Percentiles rank a stretch among this genome's conserved stretches.
Conservation (phyloP, 2,797 vertebrate species). For the Sebastes goodei region DNA sequence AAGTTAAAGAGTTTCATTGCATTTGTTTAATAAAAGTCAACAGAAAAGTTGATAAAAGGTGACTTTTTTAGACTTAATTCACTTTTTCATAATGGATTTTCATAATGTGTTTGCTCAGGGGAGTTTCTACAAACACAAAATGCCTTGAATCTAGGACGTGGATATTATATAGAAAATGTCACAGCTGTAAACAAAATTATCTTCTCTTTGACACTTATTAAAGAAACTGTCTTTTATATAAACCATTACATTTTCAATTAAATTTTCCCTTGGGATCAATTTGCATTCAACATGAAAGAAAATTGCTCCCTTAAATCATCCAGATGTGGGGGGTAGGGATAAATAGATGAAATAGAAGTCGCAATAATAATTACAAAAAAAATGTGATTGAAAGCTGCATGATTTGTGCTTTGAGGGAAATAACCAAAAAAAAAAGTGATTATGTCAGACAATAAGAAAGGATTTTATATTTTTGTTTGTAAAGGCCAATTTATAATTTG, state of each 20-base stretch:
- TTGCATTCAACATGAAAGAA: background rate
- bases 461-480: background rate
- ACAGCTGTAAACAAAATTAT: background rate
- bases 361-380: slow-evolving; percentile 5
- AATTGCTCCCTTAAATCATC: background rate
- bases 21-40: background rate
- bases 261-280: background rate
- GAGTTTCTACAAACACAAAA: background rate
- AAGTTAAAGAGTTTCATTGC: background rate
- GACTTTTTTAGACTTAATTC: background rate
- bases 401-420: background rate
- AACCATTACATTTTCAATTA: background rate
- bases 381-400: background rate
- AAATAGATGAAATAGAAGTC: background rate
- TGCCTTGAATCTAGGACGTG: background rate
- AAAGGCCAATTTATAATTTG: background rate
- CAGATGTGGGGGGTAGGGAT: background rate
- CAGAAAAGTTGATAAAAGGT: too few relatives aligned
- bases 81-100: background rate
- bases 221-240: background rate
- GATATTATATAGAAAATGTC: background rate
- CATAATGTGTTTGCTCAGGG: background rate
- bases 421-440: background rate
- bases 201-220: background rate
- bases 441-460: background rate